Evolutionary conservation across 2,888 invertebrate genomes (phyloP).

Genomic region (Cheilosia pagana): DNA sequence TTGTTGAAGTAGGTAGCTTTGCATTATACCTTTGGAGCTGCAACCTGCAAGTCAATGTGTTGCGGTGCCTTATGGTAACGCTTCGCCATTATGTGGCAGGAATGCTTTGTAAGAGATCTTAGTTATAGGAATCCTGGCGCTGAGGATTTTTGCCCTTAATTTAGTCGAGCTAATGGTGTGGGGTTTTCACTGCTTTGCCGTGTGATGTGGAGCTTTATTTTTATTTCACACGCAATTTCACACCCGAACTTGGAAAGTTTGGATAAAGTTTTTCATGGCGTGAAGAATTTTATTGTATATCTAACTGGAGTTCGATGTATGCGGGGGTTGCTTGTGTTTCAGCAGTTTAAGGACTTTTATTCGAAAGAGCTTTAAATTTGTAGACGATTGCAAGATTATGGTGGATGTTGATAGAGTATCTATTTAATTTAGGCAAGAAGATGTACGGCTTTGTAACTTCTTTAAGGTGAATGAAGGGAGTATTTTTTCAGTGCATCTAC

Average conservation of each 20-base stretch:
- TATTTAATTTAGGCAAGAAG: not conserved
- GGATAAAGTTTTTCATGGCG: conserved; percentile 41
- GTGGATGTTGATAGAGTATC: not conserved
- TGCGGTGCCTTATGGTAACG: conserved; percentile 29
- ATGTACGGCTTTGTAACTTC: not conserved
- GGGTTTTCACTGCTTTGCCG: conserved; percentile 29
- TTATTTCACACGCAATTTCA: conserved; percentile 69
- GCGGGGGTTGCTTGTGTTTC: conserved; percentile 21
- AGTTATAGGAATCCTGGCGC: not conserved
- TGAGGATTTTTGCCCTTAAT: conserved; percentile 21
- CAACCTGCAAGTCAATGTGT: conserved; percentile 12
- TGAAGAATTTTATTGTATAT: conserved; percentile 48
- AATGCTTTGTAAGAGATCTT: conserved; percentile 33
- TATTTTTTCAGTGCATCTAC: too few relatives aligned
- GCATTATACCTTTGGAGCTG: conserved; percentile 4
- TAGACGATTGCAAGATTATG: not conserved
- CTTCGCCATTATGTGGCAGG: conserved; percentile 28
- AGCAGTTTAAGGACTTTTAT: not conserved
- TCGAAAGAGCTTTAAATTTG: conserved; percentile 1
- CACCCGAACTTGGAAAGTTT: conserved; percentile 64
- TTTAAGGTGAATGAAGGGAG: not conserved
- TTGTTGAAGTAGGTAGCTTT: conserved; percentile 16
- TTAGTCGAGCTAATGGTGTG: conserved; percentile 4
- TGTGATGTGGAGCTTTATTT: conserved; percentile 46
- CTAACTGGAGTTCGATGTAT: conserved; percentile 46